These are phyloP conservation scores for Ceraclea dissimilis DNA, from an alignment of 2,888 invertebrate species.

Conservation along the genomic window DNA sequence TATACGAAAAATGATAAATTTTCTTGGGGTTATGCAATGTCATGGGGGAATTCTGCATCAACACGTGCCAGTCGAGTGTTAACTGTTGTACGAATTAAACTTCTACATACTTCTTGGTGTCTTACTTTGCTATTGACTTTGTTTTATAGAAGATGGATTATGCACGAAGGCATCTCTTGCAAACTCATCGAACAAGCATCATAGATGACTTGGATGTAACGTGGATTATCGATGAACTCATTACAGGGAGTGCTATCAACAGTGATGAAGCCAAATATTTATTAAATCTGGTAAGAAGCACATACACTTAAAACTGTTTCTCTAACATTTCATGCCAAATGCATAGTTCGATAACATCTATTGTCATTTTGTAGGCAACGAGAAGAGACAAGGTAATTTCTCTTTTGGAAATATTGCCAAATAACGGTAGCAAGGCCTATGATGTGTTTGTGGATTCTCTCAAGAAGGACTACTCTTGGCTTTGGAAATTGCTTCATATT, in stretches of 20 bases:
- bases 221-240: constrained; percentile 43
- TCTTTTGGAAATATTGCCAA: constrained; percentile 38
- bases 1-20: no score
- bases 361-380: no score
- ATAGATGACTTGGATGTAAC: constrained; percentile 43
- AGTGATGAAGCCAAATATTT: constrained; percentile 37
- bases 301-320: no score
- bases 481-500: constrained; percentile 43
- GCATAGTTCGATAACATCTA: no score
- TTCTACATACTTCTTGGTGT: no score
- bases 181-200: constrained; percentile 40
- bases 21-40: no score
- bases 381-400: constrained; percentile 37
- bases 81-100: no score
- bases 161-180: constrained; percentile 37
- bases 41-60: no score
- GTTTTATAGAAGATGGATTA: constrained; percentile 35
- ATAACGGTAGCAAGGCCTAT: constrained; percentile 42
- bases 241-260: constrained; percentile 38
- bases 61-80: no score
- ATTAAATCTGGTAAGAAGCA: constrained; percentile 32
- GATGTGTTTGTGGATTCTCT: constrained; percentile 49
- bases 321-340: no score
- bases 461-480: constrained; percentile 50
- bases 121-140: no score